Evolutionary conservation across 2,888 invertebrate genomes (phyloP).

Genomic region (Strigamia maritima): DNA sequence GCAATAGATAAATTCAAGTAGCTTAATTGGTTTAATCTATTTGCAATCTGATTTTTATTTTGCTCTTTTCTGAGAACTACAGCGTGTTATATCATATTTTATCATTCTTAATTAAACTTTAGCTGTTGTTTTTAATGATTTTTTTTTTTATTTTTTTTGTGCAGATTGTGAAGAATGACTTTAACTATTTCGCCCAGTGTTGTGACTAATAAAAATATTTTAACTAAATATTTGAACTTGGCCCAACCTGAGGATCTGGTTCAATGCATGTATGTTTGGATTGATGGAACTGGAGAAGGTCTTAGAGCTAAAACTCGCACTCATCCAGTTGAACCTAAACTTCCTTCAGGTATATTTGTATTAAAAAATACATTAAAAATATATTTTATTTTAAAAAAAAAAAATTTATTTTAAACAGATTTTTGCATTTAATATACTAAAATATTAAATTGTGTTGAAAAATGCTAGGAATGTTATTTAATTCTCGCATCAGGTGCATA

Average conservation of each 20-base stretch:
- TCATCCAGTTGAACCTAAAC: conserved; percentile 44
- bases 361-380: no score
- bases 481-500: no score
- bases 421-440: no score
- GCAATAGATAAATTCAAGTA: not conserved
- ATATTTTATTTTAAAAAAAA: no score
- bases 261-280: conserved; percentile 53
- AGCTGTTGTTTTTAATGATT: no score
- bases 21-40: not conserved
- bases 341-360: not conserved
- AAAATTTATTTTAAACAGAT: not conserved
- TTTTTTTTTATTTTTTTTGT: not conserved
- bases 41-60: no score
- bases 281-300: conserved; percentile 53
- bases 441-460: no score
- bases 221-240: conserved; percentile 37
- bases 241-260: conserved; percentile 43
- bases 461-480: no score
- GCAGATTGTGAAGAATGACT: conserved; percentile 13
- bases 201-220: conserved; percentile 11
- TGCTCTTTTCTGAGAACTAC: no score
- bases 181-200: not conserved
- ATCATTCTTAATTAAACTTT: not conserved
- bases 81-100: not conserved
- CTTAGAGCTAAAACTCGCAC: conserved; percentile 53